Base-by-base conservation (phyloP, 2,888 invertebrate species). In the Perithous albicinctus region DNA sequence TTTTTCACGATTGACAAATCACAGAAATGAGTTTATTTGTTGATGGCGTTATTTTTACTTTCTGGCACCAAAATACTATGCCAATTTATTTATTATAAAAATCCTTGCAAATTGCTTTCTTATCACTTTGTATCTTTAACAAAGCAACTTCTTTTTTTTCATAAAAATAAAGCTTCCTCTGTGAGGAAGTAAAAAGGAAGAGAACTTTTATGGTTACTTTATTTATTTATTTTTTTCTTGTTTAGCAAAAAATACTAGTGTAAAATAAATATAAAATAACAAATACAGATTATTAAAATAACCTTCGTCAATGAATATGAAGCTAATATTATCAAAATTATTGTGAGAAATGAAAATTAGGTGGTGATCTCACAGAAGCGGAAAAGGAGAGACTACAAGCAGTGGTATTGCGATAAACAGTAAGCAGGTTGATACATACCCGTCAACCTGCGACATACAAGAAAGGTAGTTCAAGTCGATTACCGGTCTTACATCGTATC, bases 401-500 rank as follows among this genome's bases (percentile, higher is more conserved):
- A 7, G 18, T n/a, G 15, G n/a, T 15, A 59, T 59, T 59, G 35
- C 38, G 38, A 54, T 23, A n/a, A 15, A 51, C 35, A 38, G 38
- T 26, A 15, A 38, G 69, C n/a, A 6, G 10, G 32, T 59, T 23
- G 43, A 15, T 10, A 35, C n/a, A n/a, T 56, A 26, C 1, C 20
- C 32, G 23, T 32, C 18, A 41, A 26, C 12, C 29, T 26, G 41
- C n/a, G 46, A 38, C 32, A 56, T 20, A 73, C 29, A 2, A 59
- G 35, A 73, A 73, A 73, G 41, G 29, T 43, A 73, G 59, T 73
- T 7, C 72, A 29, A 29, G 29, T 29, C 43, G 59, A 73, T 63
- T 73, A 59, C 59, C 59, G 72, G 43, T 73, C 23, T 41, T 12
- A 18, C n/a, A 59, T 54, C 38, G 23, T 38, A 54, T 26, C 38